Conservation (phyloP, 2,888 invertebrate species). For the Drosophila siamana region DNA sequence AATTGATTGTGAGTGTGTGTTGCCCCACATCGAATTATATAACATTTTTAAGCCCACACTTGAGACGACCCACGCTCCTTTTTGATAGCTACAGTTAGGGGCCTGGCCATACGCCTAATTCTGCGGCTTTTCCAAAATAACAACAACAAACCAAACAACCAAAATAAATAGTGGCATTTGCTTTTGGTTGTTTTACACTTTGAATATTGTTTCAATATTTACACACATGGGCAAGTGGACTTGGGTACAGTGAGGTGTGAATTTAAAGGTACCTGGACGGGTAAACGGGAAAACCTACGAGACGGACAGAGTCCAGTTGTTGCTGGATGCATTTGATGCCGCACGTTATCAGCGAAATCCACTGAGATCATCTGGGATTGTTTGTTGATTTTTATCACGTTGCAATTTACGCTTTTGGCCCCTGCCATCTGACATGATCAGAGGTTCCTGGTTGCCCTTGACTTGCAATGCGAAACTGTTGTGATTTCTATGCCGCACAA, state of each 20-base stretch:
- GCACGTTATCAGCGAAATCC: slow-evolving; percentile 6
- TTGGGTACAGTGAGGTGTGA: slow-evolving; percentile 62
- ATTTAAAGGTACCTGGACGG: slow-evolving; percentile 18
- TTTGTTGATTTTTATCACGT: slow-evolving; percentile 38
- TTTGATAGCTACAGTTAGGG: slow-evolving; percentile 28
- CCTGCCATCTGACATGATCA: not conserved
- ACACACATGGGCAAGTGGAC: slow-evolving; percentile 37
- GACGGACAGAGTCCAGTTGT: not conserved
- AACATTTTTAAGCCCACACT: slow-evolving; percentile 19
- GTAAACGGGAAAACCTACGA: slow-evolving; percentile 6
- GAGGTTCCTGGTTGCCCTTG: slow-evolving; percentile 14
- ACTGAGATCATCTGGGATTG: slow-evolving; percentile 40
- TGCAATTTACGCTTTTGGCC: slow-evolving; percentile 17
- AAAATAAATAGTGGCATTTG: slow-evolving; percentile 1
- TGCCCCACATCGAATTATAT: slow-evolving; percentile 35
- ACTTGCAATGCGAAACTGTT: slow-evolving; percentile 13
- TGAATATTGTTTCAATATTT: slow-evolving; percentile 61
- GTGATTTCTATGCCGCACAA: slow-evolving; percentile 18
- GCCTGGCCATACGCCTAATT: slow-evolving; percentile 35
- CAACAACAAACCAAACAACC: slow-evolving; percentile 10
- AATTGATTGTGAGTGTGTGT: not conserved
- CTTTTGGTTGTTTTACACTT: slow-evolving; percentile 42
- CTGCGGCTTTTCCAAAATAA: slow-evolving; percentile 4
- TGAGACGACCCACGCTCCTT: slow-evolving; percentile 13
- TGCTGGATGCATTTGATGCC: not conserved